phyloP scores from a whole-genome alignment of 2,797 vertebrate species.

The Naso thynnoides region DNA sequence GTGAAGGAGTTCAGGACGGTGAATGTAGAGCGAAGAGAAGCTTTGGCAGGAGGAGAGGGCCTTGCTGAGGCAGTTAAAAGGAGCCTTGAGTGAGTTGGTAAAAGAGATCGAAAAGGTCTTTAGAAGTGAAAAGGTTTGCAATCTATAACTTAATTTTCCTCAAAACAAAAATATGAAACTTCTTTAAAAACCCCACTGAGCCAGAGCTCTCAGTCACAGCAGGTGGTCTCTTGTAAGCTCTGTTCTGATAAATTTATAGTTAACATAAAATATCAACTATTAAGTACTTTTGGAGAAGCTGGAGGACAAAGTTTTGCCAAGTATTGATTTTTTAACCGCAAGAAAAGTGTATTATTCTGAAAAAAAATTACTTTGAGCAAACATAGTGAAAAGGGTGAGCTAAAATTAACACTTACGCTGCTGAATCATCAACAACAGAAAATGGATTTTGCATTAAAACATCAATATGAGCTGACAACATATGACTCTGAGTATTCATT shows the following conservation, averaged over 20 bases:
- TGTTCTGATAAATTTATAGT: constrained; percentile 20
- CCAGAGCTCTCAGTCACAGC: constrained; percentile 9
- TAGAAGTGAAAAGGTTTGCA: constrained; percentile 13
- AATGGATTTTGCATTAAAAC: constrained; percentile 33
- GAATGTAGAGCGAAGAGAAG: constrained; percentile 86
- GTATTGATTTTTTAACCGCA: constrained; percentile 18
- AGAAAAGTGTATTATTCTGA: not conserved
- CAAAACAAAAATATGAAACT: constrained; percentile 1
- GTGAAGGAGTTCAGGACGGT: constrained; percentile 88
- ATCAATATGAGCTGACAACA: constrained; percentile 34
- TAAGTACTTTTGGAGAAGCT: constrained; percentile 15
- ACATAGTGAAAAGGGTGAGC: constrained; percentile 20
- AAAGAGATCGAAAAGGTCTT: constrained; percentile 27
- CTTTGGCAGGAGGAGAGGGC: constrained; percentile 80
- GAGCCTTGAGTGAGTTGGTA: constrained; percentile 75
- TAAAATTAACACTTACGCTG: constrained; percentile 29
- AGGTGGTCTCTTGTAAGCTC: constrained; percentile 18
- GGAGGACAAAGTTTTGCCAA: constrained; percentile 1
- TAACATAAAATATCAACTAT: not conserved
- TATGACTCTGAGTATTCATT: constrained; percentile 21
- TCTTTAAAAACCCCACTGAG: constrained; percentile 17
- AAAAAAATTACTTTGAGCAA: constrained; percentile 7
- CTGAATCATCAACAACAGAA: constrained; percentile 31
- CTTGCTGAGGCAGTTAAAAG: constrained; percentile 85
- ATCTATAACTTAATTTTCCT: constrained; percentile 17